Evolutionary conservation across 37 sponge, comb jelly and placozoan genomes (phyloP).

Genomic region (Agelas oroides): DNA sequence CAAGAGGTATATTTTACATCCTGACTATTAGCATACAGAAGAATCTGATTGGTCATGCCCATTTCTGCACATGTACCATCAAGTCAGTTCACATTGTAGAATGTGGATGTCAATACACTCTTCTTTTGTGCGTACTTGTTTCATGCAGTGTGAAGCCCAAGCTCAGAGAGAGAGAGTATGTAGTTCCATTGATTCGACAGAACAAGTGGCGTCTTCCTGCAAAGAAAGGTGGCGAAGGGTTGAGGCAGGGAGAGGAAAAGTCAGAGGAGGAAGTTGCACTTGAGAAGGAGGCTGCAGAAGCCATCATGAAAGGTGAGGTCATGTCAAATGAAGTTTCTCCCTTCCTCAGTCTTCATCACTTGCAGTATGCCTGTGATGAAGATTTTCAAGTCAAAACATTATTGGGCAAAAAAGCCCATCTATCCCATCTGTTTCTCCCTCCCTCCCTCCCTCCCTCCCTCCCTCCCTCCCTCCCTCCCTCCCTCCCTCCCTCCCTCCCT

Average conservation of each 20-base stretch:
- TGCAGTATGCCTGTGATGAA: not conserved
- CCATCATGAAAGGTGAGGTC: conserved; percentile 65
- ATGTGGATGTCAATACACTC: too few relatives aligned
- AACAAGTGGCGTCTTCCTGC: conserved; percentile 50
- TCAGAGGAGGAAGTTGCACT: conserved; percentile 41
- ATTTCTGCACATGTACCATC: too few relatives aligned
- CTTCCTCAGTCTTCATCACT: too few relatives aligned
- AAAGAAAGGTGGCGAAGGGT: not conserved
- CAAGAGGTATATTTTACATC: too few relatives aligned
- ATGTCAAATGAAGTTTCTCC: not conserved
- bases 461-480: too few relatives aligned
- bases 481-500: not conserved
- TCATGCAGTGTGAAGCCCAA: conserved; percentile 47
- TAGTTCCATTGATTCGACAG: conserved; percentile 59
- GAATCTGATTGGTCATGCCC: too few relatives aligned
- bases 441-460: too few relatives aligned
- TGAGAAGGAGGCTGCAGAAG: conserved; percentile 74
- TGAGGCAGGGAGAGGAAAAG: not conserved
- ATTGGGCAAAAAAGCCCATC: not conserved
- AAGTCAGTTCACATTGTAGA: too few relatives aligned
- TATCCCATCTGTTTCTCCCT: not conserved
- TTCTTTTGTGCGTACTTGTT: too few relatives aligned
- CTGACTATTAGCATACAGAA: too few relatives aligned
- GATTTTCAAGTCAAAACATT: not conserved
- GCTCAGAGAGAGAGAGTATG: conserved; percentile 52